These are phyloP conservation scores for Acanthurus leucopareius DNA, from an alignment of 2,797 vertebrate genomes.

Conservation along the genomic window DNA sequence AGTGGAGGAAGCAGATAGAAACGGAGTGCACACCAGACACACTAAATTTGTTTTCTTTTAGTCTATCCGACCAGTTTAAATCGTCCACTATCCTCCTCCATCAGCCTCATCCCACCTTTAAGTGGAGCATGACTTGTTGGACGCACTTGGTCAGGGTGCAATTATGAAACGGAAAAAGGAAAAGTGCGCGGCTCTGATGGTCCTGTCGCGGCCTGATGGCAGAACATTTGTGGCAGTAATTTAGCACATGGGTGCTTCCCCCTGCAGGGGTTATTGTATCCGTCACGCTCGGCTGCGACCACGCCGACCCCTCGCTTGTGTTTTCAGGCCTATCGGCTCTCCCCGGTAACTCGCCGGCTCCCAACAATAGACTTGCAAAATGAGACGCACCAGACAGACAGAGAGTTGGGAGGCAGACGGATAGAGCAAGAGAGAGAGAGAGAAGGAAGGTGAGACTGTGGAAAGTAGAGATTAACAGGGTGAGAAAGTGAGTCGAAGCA, in stretches of 20 bases:
- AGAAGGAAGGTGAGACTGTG: slow-evolving; percentile 26
- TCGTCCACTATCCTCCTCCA: slow-evolving; percentile 4
- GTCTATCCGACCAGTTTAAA: not conserved
- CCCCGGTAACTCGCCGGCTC: slow-evolving; percentile 53
- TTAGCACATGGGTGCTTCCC: slow-evolving; percentile 82
- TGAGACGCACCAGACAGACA: slow-evolving; percentile 44
- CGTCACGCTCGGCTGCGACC: slow-evolving; percentile 68
- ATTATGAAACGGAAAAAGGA: slow-evolving; percentile 69
- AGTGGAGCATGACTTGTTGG: slow-evolving; percentile 48
- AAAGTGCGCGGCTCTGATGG: slow-evolving; percentile 64
- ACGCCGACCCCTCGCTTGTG: slow-evolving; percentile 65
- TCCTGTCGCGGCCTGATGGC: slow-evolving; percentile 64
- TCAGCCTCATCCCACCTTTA: slow-evolving; percentile 54
- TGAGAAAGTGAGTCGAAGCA: slow-evolving; percentile 35
- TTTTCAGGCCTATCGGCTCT: slow-evolving; percentile 60
- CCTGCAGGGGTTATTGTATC: slow-evolving; percentile 81
- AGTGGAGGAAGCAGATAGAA: no score
- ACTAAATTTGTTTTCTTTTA: slow-evolving; percentile 1
- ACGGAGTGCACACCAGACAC: slow-evolving; percentile 1
- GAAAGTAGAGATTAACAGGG: slow-evolving; percentile 52
- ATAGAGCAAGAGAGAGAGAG: slow-evolving; percentile 1
- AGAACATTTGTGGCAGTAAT: slow-evolving; percentile 82
- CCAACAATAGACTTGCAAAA: slow-evolving; percentile 62
- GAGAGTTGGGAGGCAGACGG: slow-evolving; percentile 21
- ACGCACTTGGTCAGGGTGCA: slow-evolving; percentile 45